phyloP scores from a whole-genome alignment of 1,140 invertebrate species.

The Drosophila mayri region DNA sequence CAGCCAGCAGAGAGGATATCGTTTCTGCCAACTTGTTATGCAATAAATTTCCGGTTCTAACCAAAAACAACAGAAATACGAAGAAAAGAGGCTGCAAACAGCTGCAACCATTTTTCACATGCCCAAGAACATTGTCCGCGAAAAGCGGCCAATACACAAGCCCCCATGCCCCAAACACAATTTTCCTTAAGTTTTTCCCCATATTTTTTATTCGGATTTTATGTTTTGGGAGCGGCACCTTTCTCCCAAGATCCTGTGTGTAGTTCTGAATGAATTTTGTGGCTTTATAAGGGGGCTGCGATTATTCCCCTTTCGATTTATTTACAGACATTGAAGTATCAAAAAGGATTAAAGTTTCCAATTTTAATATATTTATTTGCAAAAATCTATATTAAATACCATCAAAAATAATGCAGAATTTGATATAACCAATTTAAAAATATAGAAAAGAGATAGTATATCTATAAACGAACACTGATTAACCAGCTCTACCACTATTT shows the following conservation, averaged over 20 bases:
- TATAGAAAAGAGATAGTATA: too few relatives aligned
- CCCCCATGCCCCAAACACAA: background rate
- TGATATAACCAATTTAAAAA: too few relatives aligned
- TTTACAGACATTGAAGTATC: too few relatives aligned
- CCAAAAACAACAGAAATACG: slow-evolving; percentile 36
- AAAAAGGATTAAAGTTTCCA: too few relatives aligned
- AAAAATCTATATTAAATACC: too few relatives aligned
- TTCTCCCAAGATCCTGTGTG: slow-evolving; percentile 4
- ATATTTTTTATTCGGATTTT: slow-evolving; percentile 3
- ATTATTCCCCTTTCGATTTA: too few relatives aligned
- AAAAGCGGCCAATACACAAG: slow-evolving; percentile 5
- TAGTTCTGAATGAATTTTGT: slow-evolving; percentile 3
- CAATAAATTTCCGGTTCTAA: slow-evolving; percentile 82
- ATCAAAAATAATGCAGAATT: too few relatives aligned
- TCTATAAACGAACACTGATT: too few relatives aligned
- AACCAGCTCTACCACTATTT: background rate
- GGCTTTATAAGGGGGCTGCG: background rate
- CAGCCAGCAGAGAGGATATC: slow-evolving; percentile 54
- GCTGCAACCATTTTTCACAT: slow-evolving; percentile 46
- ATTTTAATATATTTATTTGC: too few relatives aligned
- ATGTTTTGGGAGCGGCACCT: slow-evolving; percentile 14
- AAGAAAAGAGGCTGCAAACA: slow-evolving; percentile 22
- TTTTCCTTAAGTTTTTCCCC: background rate
- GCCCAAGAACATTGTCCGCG: slow-evolving; percentile 29
- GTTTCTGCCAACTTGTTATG: slow-evolving; percentile 77